phyloP scores from a whole-genome alignment of 2,113 vertebrate genomes.

The Urocolius indicus region DNA sequence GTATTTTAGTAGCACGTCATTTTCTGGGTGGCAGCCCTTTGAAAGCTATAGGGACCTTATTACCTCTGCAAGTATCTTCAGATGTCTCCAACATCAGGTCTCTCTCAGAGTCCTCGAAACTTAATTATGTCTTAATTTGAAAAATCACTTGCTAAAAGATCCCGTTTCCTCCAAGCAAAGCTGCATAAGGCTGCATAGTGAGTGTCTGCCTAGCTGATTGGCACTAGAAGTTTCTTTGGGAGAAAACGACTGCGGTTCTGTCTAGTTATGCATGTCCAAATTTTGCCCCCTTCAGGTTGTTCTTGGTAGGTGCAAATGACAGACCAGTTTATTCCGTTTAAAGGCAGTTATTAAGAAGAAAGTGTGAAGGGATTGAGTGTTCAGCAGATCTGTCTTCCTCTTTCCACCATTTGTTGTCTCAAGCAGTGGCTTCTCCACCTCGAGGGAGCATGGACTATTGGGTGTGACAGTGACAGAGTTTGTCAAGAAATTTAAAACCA shows the following conservation, averaged over 20 bases:
- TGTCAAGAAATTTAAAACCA: background rate
- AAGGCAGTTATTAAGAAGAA: background rate
- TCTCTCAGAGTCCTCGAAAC: background rate
- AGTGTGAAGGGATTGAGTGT: background rate
- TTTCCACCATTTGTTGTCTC: background rate
- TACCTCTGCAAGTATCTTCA: background rate
- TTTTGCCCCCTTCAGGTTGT: background rate
- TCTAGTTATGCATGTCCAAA: background rate
- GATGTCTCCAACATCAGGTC: background rate
- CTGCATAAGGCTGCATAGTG: background rate
- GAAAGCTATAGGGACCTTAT: background rate
- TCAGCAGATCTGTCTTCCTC: background rate
- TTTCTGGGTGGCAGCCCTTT: background rate
- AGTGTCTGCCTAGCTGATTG: background rate
- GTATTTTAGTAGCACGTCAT: background rate
- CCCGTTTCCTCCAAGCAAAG: background rate
- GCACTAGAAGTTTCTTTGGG: background rate
- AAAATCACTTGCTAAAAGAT: background rate
- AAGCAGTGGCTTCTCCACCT: background rate
- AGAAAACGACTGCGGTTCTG: background rate
- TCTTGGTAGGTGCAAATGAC: background rate
- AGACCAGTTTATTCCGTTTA: background rate
- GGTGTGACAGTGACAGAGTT: background rate
- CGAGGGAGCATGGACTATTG: background rate
- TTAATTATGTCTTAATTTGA: background rate